Evolutionary conservation across 2,797 vertebrate species (phyloP).

Genomic region (Pagetopsis macropterus): DNA sequence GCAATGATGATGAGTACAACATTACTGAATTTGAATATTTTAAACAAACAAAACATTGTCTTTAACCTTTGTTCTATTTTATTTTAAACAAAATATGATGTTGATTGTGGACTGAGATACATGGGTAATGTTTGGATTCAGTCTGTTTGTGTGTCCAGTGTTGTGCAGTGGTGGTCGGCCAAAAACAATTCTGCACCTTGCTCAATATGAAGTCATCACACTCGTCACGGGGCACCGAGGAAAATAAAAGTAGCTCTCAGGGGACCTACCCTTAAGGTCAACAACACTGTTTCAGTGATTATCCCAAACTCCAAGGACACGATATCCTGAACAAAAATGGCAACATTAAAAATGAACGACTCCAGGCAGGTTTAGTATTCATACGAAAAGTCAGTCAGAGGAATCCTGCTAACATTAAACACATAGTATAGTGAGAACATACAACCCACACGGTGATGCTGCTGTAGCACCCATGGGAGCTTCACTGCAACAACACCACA

Average conservation of each 20-base stretch:
- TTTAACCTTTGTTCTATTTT: too few species aligned
- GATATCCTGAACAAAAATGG: background rate
- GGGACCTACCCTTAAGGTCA: background rate
- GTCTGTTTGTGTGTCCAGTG: too few species aligned
- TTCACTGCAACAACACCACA: slow-evolving; percentile 15
- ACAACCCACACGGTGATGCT: slow-evolving; percentile 9
- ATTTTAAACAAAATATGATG: too few species aligned
- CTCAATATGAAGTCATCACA: too few species aligned
- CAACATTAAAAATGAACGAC: background rate
- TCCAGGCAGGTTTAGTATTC: background rate
- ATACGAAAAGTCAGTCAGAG: background rate
- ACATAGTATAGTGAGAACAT: slow-evolving; percentile 18
- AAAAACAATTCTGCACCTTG: too few species aligned
- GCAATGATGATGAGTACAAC: too few species aligned
- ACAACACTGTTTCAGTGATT: slow-evolving; percentile 4
- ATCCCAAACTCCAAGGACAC: background rate
- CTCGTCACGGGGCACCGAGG: background rate
- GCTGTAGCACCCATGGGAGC: slow-evolving; percentile 10
- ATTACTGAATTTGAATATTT: too few species aligned
- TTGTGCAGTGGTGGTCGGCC: too few species aligned
- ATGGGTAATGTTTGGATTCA: too few species aligned
- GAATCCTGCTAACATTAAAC: slow-evolving; percentile 9
- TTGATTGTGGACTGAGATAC: too few species aligned
- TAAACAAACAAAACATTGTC: too few species aligned
- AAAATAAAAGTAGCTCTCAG: background rate